Percentiles rank a stretch among this genome's conserved stretches.
These are phyloP conservation scores for Melozone crissalis DNA, from an alignment of 2,113 vertebrate species.

Conservation along the genomic window DNA sequence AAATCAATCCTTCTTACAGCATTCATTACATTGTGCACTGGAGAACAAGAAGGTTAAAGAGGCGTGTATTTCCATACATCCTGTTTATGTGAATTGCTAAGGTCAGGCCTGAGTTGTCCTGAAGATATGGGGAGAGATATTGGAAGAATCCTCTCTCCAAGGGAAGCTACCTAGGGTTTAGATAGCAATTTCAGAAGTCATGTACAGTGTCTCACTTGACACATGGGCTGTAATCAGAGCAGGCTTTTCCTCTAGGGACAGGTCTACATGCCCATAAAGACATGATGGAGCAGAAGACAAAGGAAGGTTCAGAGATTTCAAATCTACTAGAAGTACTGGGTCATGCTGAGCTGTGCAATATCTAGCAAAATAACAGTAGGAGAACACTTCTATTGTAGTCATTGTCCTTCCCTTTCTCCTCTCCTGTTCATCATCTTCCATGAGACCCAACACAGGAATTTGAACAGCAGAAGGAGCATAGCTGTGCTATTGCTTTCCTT, in stretches of 20 bases:
- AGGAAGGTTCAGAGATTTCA: background rate
- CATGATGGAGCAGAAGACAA: background rate
- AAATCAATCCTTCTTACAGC: background rate
- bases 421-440: background rate
- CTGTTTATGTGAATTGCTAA: background rate
- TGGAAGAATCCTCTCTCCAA: background rate
- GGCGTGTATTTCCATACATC: background rate
- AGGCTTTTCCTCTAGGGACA: background rate
- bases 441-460: rapidly evolving
- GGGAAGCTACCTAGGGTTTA: background rate
- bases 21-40: background rate
- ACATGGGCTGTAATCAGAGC: background rate
- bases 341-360: rapidly evolving
- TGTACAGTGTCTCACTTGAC: background rate
- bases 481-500: background rate
- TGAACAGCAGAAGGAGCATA: background rate
- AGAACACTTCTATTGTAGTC: background rate
- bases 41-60: slow-evolving; percentile 6
- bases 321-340: background rate
- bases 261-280: background rate
- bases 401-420: background rate
- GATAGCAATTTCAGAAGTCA: background rate
- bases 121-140: background rate
- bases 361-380: background rate
- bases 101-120: background rate